These are phyloP conservation scores for Apodemia zela DNA, from an alignment of 2,888 invertebrate genomes.

Conservation along the genomic window DNA sequence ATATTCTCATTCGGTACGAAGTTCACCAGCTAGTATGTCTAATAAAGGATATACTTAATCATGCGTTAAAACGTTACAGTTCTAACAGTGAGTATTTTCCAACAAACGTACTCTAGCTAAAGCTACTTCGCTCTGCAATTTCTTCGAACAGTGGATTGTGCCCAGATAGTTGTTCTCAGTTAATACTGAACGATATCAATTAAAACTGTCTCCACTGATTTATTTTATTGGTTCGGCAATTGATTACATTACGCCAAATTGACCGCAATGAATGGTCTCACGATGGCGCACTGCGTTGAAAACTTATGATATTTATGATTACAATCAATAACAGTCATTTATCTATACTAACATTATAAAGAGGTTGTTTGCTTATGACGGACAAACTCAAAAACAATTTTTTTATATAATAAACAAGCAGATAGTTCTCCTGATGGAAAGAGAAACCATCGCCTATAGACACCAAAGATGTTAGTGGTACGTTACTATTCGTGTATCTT, in stretches of 20 bases:
- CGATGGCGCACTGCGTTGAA: conserved; percentile 15
- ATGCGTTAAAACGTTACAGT: background rate
- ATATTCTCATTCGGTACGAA: too few relatives aligned
- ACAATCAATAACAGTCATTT: conserved; percentile 17
- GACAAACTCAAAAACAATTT: too few relatives aligned
- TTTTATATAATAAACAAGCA: too few relatives aligned
- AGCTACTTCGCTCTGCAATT: conserved; percentile 4
- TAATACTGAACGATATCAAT: conserved; percentile 73
- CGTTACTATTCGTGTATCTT: too few relatives aligned
- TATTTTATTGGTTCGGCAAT: conserved; percentile 78
- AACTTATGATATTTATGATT: conserved; percentile 1
- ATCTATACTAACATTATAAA: background rate
- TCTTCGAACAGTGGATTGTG: conserved; percentile 12
- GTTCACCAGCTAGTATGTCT: background rate
- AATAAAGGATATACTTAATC: background rate
- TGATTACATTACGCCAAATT: conserved; percentile 79
- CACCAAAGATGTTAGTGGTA: too few relatives aligned
- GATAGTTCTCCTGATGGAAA: too few relatives aligned
- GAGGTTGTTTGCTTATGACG: too few relatives aligned
- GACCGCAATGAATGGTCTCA: conserved; percentile 57
- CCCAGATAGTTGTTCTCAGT: conserved; percentile 28
- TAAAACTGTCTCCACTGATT: conserved; percentile 77
- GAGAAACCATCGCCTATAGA: too few relatives aligned
- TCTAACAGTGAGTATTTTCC: background rate
- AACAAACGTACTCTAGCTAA: background rate